phyloP scores from a whole-genome alignment of 2,113 vertebrate genomes.

The Leptocoma aspasia region DNA sequence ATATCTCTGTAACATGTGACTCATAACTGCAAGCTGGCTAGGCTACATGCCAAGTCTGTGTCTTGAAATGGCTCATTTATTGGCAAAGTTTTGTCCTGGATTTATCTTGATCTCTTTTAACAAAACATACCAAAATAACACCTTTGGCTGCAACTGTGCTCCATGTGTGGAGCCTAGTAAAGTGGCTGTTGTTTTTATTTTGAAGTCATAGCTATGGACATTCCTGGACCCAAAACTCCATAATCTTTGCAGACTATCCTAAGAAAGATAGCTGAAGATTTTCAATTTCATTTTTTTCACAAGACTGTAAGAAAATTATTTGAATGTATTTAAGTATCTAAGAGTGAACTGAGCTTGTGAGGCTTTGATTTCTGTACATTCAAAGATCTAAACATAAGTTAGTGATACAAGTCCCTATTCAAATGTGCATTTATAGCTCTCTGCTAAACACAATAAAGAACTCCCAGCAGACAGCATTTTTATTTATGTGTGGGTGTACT shows the following conservation, averaged over 20 bases:
- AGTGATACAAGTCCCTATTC: not conserved
- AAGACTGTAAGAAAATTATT: not conserved
- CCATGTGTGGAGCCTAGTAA: not conserved
- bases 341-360: not conserved
- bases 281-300: not conserved
- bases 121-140: not conserved
- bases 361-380: not conserved
- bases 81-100: not conserved
- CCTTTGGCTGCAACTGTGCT: not conserved
- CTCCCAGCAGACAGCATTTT: conserved; percentile 38
- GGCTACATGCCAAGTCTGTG: not conserved
- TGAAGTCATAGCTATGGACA: not conserved
- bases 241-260: not conserved
- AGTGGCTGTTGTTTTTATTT: not conserved
- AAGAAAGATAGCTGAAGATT: not conserved
- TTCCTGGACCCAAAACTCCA: not conserved
- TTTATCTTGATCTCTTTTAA: not conserved
- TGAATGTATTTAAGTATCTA: not conserved
- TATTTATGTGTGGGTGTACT: conserved; percentile 40
- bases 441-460: conserved; percentile 26
- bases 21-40: not conserved
- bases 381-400: not conserved
- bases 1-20: not conserved
- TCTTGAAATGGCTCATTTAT: not conserved
- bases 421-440: not conserved